These are phyloP conservation scores for Brachypalpus laphriformis DNA, from an alignment of 2,888 invertebrate genomes.

Conservation along the genomic window DNA sequence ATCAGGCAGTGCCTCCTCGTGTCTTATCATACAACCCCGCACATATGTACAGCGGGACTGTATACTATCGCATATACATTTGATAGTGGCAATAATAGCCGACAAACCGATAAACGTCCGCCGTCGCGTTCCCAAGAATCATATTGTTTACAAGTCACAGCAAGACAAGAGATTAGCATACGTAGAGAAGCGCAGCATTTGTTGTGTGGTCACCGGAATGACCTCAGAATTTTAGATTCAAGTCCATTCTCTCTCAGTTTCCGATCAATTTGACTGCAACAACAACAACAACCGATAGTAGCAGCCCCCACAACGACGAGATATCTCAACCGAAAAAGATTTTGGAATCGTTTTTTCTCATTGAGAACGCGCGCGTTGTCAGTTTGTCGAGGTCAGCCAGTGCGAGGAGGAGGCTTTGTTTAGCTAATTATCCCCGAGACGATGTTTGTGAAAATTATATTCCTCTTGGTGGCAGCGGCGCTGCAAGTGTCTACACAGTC, in stretches of 20 bases:
- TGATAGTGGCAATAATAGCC: conserved; percentile 62
- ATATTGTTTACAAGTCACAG: conserved; percentile 37
- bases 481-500: conserved; percentile 60
- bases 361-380: conserved; percentile 32
- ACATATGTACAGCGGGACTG: conserved; percentile 32
- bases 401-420: conserved; percentile 49
- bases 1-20: conserved; percentile 45
- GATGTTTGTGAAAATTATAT: conserved; percentile 58
- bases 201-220: conserved; percentile 39
- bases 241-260: conserved; percentile 63
- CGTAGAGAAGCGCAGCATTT: conserved; percentile 18
- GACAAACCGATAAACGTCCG: conserved; percentile 49
- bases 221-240: conserved; percentile 69
- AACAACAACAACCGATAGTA: conserved; percentile 31
- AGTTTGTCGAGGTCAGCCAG: conserved; percentile 58
- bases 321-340: conserved; percentile 43
- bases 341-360: conserved; percentile 37
- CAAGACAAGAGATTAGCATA: conserved; percentile 61
- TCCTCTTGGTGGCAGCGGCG: conserved; percentile 51
- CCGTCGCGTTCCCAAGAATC: conserved; percentile 48
- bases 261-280: conserved; percentile 70
- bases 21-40: conserved; percentile 54
- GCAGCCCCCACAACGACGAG: conserved; percentile 9
- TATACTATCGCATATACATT: no score
- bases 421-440: conserved; percentile 29